Percentiles rank a stretch among this genome's conserved stretches.
These are phyloP conservation scores for Aradus depressus DNA, from an alignment of 2,888 invertebrate genomes.

Conservation along the genomic window DNA sequence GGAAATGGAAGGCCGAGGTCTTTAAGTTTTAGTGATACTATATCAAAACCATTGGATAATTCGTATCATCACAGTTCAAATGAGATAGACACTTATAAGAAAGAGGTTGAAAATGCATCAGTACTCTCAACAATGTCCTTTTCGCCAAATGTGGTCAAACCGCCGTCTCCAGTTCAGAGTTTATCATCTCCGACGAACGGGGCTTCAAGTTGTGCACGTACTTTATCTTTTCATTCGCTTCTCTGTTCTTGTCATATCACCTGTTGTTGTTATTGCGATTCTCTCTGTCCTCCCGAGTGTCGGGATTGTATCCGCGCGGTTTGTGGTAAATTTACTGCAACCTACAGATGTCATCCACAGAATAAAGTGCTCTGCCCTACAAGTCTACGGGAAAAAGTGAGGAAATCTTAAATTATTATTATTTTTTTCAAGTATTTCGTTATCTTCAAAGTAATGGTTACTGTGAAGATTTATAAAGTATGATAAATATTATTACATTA, in stretches of 20 bases:
- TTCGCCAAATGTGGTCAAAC: constrained; percentile 28
- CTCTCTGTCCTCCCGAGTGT: constrained; percentile 51
- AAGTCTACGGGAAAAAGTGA: constrained; percentile 34
- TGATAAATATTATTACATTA: too few relatives aligned
- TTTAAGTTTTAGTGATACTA: constrained; percentile 31
- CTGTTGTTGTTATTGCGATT: constrained; percentile 52
- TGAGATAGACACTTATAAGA: constrained; percentile 35
- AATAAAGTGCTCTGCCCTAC: constrained; percentile 35
- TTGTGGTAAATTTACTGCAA: constrained; percentile 41
- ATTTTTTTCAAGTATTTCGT: neutral
- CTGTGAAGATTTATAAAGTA: too few relatives aligned
- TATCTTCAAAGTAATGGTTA: neutral
- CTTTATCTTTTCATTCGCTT: constrained; percentile 40
- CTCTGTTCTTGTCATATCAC: constrained; percentile 40
- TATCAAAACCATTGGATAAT: constrained; percentile 19
- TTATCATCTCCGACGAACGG: constrained; percentile 28
- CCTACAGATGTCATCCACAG: constrained; percentile 36
- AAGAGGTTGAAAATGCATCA: too few relatives aligned
- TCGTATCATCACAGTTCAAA: constrained; percentile 22
- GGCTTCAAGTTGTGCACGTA: constrained; percentile 37
- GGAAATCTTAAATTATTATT: neutral
- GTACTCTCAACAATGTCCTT: constrained; percentile 21
- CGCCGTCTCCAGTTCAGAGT: constrained; percentile 27
- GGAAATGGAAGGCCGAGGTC: constrained; percentile 33
- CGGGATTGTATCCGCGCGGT: constrained; percentile 51